These are phyloP conservation scores for Amazona guildingii DNA, from an alignment of 2,113 vertebrate species.

Conservation along the genomic window DNA sequence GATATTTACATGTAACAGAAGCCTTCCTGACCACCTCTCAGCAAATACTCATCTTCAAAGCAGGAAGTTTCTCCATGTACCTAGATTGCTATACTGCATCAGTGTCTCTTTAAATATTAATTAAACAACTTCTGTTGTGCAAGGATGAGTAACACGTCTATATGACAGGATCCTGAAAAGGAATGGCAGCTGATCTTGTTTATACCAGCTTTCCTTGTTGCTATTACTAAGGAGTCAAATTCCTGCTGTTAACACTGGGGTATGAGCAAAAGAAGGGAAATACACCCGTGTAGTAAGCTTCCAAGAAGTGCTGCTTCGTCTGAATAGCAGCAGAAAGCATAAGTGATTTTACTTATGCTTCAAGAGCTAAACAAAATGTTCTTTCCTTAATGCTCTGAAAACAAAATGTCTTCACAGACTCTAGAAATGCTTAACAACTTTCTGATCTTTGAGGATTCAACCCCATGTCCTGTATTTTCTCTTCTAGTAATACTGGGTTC, in stretches of 20 bases:
- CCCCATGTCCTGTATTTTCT: neutral
- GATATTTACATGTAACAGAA: neutral
- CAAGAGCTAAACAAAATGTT: neutral
- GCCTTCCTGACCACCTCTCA: neutral
- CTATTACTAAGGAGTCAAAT: neutral
- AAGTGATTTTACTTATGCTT: neutral
- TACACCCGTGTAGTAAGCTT: neutral
- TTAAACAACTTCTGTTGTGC: neutral
- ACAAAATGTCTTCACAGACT: neutral
- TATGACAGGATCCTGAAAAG: neutral
- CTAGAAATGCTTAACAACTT: neutral
- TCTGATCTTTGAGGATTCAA: neutral
- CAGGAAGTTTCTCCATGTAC: neutral
- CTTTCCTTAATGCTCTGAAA: neutral
- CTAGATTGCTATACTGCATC: neutral
- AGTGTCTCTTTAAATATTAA: neutral
- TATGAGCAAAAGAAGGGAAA: neutral
- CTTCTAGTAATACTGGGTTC: neutral
- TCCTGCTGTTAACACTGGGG: neutral
- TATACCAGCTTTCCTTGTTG: neutral
- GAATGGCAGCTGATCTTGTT: neutral
- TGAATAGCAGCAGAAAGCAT: neutral
- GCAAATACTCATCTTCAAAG: neutral
- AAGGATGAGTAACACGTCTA: neutral
- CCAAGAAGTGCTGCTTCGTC: neutral